These are phyloP conservation scores for Callaeas wilsoni DNA, from an alignment of 2,113 vertebrate species.

Conservation along the genomic window DNA sequence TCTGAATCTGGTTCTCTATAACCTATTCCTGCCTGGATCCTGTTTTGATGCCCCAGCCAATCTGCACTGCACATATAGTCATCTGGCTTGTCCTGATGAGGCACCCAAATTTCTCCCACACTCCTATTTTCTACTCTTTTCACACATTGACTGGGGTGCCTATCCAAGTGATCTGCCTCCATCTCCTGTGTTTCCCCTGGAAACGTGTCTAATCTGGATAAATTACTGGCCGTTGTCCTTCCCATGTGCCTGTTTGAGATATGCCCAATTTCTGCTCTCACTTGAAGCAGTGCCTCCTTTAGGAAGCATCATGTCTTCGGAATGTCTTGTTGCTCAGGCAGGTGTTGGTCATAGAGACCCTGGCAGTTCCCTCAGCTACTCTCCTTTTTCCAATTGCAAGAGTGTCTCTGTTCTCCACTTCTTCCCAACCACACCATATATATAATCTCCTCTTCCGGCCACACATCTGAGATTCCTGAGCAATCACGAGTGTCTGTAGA, in stretches of 20 bases:
- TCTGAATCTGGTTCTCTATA: neutral
- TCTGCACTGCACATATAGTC: too few species aligned
- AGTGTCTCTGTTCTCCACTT: neutral
- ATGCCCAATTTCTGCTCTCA: neutral
- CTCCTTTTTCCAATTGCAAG: neutral
- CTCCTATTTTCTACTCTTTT: neutral
- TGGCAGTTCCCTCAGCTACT: neutral
- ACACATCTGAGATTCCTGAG: neutral
- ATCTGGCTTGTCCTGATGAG: neutral
- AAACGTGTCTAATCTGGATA: neutral
- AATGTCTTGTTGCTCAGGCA: neutral
- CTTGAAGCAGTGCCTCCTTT: neutral
- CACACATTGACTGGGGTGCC: accelerated
- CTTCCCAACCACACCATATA: neutral
- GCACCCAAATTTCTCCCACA: neutral
- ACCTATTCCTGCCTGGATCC: neutral
- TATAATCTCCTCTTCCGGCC: neutral
- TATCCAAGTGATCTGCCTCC: neutral
- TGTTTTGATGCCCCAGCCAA: neutral
- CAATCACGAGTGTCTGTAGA: neutral
- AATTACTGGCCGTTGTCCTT: neutral
- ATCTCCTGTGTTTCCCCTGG: neutral
- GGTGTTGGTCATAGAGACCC: neutral
- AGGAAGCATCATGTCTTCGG: neutral
- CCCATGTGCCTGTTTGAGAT: neutral